Percentiles rank a stretch among this genome's conserved stretches.
These are phyloP conservation scores for Trichomalopsis sarcophagae DNA, from an alignment of 1,140 invertebrate genomes.

Conservation along the genomic window DNA sequence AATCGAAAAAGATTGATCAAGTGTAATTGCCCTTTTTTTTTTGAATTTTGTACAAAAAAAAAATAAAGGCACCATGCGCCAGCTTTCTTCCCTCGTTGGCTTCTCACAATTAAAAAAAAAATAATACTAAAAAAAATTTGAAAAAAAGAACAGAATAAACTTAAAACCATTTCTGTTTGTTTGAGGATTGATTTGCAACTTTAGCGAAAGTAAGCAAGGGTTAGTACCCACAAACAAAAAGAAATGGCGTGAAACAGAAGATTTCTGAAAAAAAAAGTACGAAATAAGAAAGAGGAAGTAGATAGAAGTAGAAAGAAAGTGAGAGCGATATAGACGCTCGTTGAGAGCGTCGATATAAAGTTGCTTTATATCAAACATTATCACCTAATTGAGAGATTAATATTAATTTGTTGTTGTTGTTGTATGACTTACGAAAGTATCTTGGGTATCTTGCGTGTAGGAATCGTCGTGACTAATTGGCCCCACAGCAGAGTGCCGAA, in stretches of 20 bases:
- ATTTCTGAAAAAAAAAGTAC: constrained; percentile 45
- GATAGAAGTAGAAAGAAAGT: constrained; percentile 43
- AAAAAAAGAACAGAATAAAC: constrained; percentile 37
- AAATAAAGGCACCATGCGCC: constrained; percentile 40
- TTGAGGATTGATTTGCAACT: background rate
- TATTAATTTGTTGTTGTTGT: constrained; percentile 44
- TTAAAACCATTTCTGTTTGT: constrained; percentile 10
- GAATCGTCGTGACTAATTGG: constrained; percentile 96
- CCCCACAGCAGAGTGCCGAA: constrained; percentile 97
- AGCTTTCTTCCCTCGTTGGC: constrained; percentile 50
- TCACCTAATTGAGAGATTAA: constrained; percentile 44
- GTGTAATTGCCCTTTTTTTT: constrained; percentile 38
- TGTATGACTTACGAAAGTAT: constrained; percentile 88
- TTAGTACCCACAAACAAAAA: constrained; percentile 15
- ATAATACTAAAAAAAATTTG: constrained; percentile 40
- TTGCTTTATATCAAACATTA: constrained; percentile 20
- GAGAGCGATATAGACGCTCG: constrained; percentile 36
- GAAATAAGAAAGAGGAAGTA: constrained; percentile 43
- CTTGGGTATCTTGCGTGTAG: constrained; percentile 96
- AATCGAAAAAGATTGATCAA: constrained; percentile 29
- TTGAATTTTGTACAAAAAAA: constrained; percentile 15
- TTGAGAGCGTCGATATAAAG: constrained; percentile 15
- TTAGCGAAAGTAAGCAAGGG: background rate
- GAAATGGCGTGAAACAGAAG: constrained; percentile 27
- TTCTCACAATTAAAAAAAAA: constrained; percentile 42